Evolutionary conservation across 2,113 vertebrate genomes (phyloP).

Genomic region (Ascaphus truei): DNA sequence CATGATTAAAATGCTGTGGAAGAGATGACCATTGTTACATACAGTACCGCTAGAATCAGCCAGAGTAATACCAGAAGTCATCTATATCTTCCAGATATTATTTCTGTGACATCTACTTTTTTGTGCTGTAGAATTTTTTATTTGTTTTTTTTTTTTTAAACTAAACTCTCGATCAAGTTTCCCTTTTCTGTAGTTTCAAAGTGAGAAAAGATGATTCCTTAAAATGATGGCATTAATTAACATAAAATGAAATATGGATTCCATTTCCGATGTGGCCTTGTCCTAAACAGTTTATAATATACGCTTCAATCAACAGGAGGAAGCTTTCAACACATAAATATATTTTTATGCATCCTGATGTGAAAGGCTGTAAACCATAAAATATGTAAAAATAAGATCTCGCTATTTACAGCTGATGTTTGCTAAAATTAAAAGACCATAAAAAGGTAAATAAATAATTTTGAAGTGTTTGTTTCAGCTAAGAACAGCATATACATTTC

Average conservation of each 20-base stretch:
- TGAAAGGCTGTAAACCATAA: background rate
- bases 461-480: constrained; percentile 3
- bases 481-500: constrained; percentile 5
- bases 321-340: background rate
- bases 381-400: constrained; percentile 17
- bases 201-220: no score
- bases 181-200: background rate
- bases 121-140: background rate
- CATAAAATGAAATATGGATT: constrained; percentile 11
- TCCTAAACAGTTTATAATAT: background rate
- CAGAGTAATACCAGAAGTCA: constrained; percentile 37
- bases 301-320: background rate
- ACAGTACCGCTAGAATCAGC: constrained; percentile 35
- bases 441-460: constrained; percentile 29
- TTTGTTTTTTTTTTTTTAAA: background rate
- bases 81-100: constrained; percentile 21
- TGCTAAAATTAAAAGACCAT: constrained; percentile 21
- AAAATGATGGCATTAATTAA: background rate
- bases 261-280: background rate
- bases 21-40: constrained; percentile 48
- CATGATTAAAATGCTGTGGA: constrained; percentile 61
- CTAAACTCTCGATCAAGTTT: no score
- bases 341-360: background rate
- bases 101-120: background rate
- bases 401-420: constrained; percentile 26